phyloP scores from a whole-genome alignment of 2,797 vertebrate genomes.

The Pangasius djambal region DNA sequence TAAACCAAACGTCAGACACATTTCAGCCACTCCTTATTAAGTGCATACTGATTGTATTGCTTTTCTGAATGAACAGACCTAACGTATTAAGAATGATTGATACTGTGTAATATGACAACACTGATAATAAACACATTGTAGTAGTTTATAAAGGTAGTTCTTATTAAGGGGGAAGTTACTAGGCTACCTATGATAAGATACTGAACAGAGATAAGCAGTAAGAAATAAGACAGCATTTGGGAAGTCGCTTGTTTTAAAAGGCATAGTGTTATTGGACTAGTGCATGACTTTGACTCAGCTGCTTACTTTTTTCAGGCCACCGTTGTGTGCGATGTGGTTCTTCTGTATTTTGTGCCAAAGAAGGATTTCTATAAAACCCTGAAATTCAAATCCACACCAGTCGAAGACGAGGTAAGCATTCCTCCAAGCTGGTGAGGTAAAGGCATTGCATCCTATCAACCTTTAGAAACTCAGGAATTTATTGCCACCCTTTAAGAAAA shows the following conservation, averaged over 20 bases:
- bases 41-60: neutral
- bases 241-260: neutral
- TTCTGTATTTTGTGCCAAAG: slow-evolving; percentile 89
- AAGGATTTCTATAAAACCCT: slow-evolving; percentile 93
- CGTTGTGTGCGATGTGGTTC: slow-evolving; percentile 91
- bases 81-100: slow-evolving; percentile 22
- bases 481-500: neutral
- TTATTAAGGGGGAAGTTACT: neutral
- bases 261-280: neutral
- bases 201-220: neutral
- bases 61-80: slow-evolving; percentile 26
- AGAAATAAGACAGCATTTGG: neutral
- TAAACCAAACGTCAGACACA: neutral
- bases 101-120: slow-evolving; percentile 15
- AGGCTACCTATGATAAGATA: neutral
- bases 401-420: slow-evolving; percentile 65
- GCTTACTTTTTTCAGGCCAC: slow-evolving; percentile 79
- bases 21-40: slow-evolving; percentile 11
- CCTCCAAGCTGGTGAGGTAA: neutral
- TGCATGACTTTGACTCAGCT: neutral
- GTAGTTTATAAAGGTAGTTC: neutral
- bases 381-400: slow-evolving; percentile 90
- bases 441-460: neutral
- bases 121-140: slow-evolving; percentile 1
- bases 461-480: neutral